Percentiles rank a stretch among this genome's conserved stretches.
Evolutionary conservation across 1,140 invertebrate species (phyloP).

Genomic region (Bombus soroeensis): DNA sequence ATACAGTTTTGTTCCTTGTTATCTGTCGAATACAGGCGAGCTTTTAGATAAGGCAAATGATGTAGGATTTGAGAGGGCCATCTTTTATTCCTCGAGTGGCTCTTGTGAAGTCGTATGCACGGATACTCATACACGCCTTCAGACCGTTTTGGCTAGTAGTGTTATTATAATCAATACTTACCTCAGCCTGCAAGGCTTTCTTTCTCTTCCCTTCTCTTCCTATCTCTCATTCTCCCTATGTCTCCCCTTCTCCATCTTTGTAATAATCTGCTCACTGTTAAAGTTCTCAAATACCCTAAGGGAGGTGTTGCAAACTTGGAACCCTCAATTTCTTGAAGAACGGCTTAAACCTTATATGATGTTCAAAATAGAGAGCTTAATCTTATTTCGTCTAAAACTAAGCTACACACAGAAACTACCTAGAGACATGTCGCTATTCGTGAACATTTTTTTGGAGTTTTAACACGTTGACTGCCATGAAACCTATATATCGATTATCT

Average conservation of each 20-base stretch:
- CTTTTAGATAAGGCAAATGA: neutral
- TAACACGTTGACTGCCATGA: too few species aligned
- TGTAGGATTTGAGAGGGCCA: conserved; percentile 4
- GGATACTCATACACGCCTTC: conserved; percentile 44
- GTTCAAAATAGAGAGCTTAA: neutral
- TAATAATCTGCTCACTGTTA: conserved; percentile 22
- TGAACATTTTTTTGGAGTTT: too few species aligned
- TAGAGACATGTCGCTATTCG: too few species aligned
- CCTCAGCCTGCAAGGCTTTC: neutral
- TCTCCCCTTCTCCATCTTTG: neutral
- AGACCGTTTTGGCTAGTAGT: conserved; percentile 35
- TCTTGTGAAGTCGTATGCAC: conserved; percentile 28
- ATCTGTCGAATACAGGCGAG: conserved; percentile 18
- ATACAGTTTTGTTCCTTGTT: conserved; percentile 31
- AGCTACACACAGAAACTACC: too few species aligned
- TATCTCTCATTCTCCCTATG: neutral
- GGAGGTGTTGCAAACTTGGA: conserved; percentile 24
- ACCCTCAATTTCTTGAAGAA: neutral
- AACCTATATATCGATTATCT: too few species aligned
- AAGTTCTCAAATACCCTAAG: conserved; percentile 31
- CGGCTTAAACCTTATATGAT: neutral
- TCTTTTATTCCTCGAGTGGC: conserved; percentile 21
- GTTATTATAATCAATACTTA: conserved; percentile 56
- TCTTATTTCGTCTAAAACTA: neutral
- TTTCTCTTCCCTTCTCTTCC: neutral